Conservation (phyloP, 2,113 vertebrate species). For the Platysteira castanea region DNA sequence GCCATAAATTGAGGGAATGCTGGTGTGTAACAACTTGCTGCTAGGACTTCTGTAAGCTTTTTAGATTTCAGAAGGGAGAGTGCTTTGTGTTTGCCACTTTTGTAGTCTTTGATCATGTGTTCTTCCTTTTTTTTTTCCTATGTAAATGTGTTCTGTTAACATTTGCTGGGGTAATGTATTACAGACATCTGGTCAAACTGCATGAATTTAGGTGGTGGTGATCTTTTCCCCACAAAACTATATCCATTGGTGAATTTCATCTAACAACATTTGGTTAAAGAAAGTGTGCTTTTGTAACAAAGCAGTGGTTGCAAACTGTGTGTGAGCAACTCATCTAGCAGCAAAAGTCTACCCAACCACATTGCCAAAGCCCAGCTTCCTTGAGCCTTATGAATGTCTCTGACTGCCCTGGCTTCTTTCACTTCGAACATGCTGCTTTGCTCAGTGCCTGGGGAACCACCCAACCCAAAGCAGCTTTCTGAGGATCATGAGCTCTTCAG, state of each 20-base stretch:
- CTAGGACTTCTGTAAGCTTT: neutral
- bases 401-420: neutral
- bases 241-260: neutral
- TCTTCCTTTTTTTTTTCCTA: neutral
- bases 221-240: neutral
- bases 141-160: neutral
- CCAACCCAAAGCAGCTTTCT: neutral
- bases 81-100: neutral
- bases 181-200: neutral
- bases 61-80: neutral
- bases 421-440: neutral
- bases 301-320: neutral
- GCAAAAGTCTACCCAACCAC: neutral
- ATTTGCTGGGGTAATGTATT: neutral
- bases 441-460: neutral
- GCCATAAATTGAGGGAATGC: neutral
- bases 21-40: neutral
- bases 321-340: neutral
- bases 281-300: neutral
- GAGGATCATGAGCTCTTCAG: neutral
- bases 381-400: fast-evolving
- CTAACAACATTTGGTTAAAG: neutral
- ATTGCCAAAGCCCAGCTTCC: neutral
- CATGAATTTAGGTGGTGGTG: neutral
- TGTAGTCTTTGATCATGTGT: neutral